Evolutionary conservation across 2,888 invertebrate genomes (phyloP).

Genomic region (Lumbricus terrestris): DNA sequence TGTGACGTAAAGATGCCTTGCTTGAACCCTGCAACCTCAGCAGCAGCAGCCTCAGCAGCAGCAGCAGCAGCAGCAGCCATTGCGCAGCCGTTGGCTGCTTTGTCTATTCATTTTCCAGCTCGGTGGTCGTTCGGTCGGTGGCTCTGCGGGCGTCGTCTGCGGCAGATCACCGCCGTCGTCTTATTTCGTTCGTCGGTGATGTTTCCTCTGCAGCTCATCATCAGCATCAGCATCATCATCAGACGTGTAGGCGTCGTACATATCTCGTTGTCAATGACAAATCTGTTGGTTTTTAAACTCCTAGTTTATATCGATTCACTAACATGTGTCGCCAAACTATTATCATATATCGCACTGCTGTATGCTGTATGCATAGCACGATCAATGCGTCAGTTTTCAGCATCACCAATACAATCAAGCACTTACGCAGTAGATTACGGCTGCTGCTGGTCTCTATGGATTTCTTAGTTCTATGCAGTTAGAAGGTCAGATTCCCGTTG

Average conservation of each 20-base stretch:
- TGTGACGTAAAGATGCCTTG: slow-evolving; percentile 3
- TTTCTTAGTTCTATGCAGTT: neutral
- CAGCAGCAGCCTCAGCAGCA: too few relatives aligned
- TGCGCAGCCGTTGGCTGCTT: neutral
- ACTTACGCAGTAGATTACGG: neutral
- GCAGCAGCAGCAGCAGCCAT: too few relatives aligned
- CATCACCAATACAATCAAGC: neutral
- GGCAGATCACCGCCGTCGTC: too few relatives aligned
- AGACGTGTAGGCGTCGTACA: too few relatives aligned
- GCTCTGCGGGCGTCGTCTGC: neutral
- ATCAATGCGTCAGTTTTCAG: slow-evolving; percentile 3
- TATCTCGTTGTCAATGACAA: neutral
- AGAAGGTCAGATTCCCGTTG: neutral
- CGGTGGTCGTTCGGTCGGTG: neutral
- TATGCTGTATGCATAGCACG: neutral
- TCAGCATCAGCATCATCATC: too few relatives aligned
- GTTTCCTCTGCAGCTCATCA: too few relatives aligned
- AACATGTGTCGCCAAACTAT: slow-evolving; percentile 3
- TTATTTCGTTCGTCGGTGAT: neutral
- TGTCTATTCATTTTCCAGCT: neutral
- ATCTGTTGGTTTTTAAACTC: neutral
- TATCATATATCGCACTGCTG: neutral
- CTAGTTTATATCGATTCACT: neutral
- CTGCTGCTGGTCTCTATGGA: neutral
- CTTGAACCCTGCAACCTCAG: neutral